Conservation (phyloP, 2,113 vertebrate species). For the Orycteropus afer region DNA sequence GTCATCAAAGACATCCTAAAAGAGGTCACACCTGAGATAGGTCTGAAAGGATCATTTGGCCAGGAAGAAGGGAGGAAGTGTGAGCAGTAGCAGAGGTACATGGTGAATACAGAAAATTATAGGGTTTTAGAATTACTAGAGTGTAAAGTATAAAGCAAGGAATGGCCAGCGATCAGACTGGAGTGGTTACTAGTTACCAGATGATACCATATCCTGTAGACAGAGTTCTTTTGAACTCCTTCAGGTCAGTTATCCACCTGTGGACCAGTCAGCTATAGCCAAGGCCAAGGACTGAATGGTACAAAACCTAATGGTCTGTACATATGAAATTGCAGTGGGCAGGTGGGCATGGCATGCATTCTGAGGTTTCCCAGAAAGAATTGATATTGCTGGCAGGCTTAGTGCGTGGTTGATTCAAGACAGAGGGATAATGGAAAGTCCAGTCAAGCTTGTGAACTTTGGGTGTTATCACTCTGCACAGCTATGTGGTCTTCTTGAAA, state of each 20-base stretch:
- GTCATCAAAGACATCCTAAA: not conserved
- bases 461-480: not conserved
- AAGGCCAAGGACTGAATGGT: not conserved
- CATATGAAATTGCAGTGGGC: not conserved
- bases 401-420: not conserved
- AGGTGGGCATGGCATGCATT: not conserved
- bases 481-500: not conserved
- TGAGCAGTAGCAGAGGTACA: not conserved
- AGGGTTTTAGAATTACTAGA: not conserved
- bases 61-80: not conserved
- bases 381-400: not conserved
- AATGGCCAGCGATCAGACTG: not conserved
- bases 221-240: not conserved
- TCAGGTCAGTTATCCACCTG: not conserved
- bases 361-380: not conserved
- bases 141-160: not conserved
- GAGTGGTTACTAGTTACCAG: not conserved
- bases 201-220: not conserved
- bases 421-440: not conserved
- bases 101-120: not conserved
- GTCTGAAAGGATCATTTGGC: conserved; percentile 15
- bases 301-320: not conserved
- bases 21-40: not conserved
- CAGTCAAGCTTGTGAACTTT: not conserved
- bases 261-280: not conserved